Conservation (phyloP, 1,140 invertebrate genomes). For the Yoshiicerus persimilis region DNA sequence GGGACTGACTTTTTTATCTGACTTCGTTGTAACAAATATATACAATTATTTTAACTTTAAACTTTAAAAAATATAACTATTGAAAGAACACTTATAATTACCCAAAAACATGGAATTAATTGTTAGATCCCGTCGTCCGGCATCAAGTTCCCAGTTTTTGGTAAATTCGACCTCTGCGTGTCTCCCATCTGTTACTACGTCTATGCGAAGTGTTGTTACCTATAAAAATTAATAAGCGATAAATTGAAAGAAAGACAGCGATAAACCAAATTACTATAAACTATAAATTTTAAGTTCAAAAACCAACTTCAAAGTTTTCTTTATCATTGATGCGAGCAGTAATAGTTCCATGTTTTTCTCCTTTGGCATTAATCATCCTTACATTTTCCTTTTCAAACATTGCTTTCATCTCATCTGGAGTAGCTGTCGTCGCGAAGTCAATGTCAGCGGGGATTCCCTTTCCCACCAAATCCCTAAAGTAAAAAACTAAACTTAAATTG, state of each 20-base stretch:
- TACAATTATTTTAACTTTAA: not conserved
- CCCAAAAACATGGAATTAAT: constrained; percentile 99
- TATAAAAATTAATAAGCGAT: constrained; percentile 29
- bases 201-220: constrained; percentile 86
- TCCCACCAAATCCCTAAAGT: constrained; percentile 95
- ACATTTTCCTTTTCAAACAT: constrained; percentile 87
- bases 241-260: not conserved
- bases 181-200: constrained; percentile 89
- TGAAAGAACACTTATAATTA: constrained; percentile 50
- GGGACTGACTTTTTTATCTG: not conserved
- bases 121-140: constrained; percentile 92
- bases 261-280: not conserved
- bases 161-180: constrained; percentile 94
- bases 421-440: constrained; percentile 97
- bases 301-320: constrained; percentile 81
- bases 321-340: constrained; percentile 95
- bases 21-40: not conserved
- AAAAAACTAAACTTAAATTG: no score
- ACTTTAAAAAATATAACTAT: not conserved
- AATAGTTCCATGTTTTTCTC: constrained; percentile 97
- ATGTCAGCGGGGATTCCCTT: constrained; percentile 82
- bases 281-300: not conserved
- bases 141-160: constrained; percentile 92
- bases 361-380: constrained; percentile 88
- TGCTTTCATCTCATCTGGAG: constrained; percentile 92